These are phyloP conservation scores for Tanypteryx hageni DNA, from an alignment of 2,888 invertebrate species.

Conservation along the genomic window DNA sequence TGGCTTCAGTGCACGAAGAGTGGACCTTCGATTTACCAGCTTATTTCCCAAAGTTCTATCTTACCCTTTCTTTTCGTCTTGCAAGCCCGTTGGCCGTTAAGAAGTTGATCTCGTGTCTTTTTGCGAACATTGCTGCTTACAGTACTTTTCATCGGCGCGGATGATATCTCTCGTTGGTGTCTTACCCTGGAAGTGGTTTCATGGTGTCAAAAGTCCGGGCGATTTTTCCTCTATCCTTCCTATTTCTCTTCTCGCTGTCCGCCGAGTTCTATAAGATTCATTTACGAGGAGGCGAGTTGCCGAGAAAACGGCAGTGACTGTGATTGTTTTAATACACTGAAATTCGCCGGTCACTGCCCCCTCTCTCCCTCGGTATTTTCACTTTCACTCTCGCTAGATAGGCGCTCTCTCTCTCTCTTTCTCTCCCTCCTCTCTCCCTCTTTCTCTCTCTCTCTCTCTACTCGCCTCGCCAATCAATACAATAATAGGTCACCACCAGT, in stretches of 20 bases:
- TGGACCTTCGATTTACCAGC: too few species aligned
- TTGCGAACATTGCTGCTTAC: neutral
- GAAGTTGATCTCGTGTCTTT: neutral
- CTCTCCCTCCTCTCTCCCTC: neutral
- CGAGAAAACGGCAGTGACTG: neutral
- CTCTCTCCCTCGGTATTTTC: conserved; percentile 37
- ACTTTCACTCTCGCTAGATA: conserved; percentile 59
- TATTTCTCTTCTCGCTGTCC: neutral
- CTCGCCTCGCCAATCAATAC: conserved; percentile 61
- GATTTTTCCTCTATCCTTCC: too few species aligned
- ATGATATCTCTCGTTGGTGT: neutral
- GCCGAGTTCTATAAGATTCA: neutral
- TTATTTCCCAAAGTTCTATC: too few species aligned
- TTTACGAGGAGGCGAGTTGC: neutral
- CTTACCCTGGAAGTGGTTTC: neutral
- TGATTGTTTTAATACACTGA: neutral
- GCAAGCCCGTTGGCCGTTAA: neutral
- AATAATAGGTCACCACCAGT: conserved; percentile 59
- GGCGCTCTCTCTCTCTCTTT: neutral
- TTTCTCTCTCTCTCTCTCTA: neutral
- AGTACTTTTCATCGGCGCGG: neutral
- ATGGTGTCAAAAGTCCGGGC: too few species aligned
- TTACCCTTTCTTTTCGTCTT: too few species aligned
- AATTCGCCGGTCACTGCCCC: conserved; percentile 39
- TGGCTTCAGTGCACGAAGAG: too few species aligned